These are phyloP conservation scores for Cryptoprocta ferox DNA, from an alignment of 2,797 vertebrate species.

Conservation along the genomic window DNA sequence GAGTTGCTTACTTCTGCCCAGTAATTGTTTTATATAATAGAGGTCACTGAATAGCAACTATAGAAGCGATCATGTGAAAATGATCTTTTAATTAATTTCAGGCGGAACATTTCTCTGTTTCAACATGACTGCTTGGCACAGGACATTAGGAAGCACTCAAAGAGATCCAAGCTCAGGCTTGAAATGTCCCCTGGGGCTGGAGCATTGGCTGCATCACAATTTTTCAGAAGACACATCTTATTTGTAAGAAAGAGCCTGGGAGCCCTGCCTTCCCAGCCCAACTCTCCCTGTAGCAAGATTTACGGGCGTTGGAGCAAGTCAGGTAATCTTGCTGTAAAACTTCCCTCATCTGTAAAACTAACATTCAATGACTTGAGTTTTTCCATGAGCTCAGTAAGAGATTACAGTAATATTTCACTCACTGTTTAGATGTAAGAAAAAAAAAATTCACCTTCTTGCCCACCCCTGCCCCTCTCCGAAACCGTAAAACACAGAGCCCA, in stretches of 20 bases:
- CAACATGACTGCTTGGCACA: background rate
- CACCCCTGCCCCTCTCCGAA: background rate
- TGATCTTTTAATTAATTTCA: constrained; percentile 14
- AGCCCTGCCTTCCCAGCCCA: background rate
- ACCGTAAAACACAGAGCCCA: constrained; percentile 61
- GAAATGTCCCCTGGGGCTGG: background rate
- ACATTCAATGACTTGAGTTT: constrained; percentile 65
- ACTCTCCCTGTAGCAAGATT: background rate
- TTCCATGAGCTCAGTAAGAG: constrained; percentile 75
- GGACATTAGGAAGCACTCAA: background rate
- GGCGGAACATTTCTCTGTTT: constrained; percentile 19
- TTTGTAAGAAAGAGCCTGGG: background rate
- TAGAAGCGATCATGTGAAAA: background rate
- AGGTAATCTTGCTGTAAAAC: constrained; percentile 44
- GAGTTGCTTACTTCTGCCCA: background rate
- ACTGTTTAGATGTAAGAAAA: constrained; percentile 56
- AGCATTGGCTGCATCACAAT: background rate
- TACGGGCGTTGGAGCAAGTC: background rate
- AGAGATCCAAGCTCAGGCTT: background rate
- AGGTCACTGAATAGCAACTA: background rate
- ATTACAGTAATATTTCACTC: constrained; percentile 60
- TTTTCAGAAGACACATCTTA: background rate
- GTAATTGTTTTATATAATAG: background rate
- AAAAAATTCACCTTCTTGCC: background rate
- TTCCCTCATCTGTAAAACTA: constrained; percentile 52